Evolutionary conservation across 2,797 vertebrate species (phyloP).

Genomic region (Glyptemys insculpta): DNA sequence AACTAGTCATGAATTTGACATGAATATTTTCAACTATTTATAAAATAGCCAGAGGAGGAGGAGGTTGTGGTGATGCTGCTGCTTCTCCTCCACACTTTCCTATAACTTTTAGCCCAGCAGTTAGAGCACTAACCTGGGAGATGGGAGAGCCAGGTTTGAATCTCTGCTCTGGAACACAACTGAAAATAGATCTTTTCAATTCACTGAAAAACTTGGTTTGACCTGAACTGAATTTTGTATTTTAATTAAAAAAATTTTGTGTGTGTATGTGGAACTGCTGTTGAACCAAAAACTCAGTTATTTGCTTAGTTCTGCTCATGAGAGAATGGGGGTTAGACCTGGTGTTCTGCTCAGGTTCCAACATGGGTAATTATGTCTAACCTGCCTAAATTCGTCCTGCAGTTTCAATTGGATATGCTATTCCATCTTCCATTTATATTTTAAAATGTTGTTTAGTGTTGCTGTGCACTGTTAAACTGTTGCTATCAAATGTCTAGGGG

Average conservation of each 20-base stretch:
- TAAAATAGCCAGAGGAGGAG: background rate
- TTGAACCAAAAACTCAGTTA: background rate
- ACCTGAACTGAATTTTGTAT: background rate
- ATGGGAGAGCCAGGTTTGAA: background rate
- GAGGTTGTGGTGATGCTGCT: background rate
- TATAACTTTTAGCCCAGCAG: background rate
- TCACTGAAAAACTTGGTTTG: background rate
- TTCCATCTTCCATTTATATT: background rate
- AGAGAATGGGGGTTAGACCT: background rate
- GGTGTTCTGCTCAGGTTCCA: background rate
- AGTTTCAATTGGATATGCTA: fast-evolving
- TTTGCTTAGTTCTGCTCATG: background rate
- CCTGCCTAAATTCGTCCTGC: background rate
- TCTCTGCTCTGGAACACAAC: background rate
- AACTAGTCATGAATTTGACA: background rate
- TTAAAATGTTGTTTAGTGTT: background rate
- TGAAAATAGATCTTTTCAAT: background rate
- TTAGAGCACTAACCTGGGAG: background rate
- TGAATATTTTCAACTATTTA: background rate
- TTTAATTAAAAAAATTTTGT: background rate
- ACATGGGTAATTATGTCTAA: background rate
- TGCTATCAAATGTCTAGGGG: background rate
- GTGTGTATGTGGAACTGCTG: background rate
- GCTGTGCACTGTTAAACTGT: background rate
- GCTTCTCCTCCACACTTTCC: background rate